A percentile compares a stretch with the other conserved stretches of the same genome.
Evolutionary conservation across 2,888 invertebrate genomes (phyloP).

Genomic region (Drepanosiphum platanoidis): DNA sequence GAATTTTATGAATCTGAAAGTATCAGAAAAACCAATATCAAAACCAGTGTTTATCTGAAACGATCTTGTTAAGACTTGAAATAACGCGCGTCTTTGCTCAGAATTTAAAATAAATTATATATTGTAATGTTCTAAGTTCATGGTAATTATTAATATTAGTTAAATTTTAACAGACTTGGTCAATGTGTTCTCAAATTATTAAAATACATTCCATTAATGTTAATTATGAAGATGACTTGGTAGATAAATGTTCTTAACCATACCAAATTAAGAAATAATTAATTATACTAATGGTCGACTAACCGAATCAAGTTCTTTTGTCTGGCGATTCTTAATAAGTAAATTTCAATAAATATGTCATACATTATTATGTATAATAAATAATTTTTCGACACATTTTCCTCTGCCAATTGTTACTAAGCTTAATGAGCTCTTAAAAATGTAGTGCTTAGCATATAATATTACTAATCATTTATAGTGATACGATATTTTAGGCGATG

Average conservation of each 20-base stretch:
- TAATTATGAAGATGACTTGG: not conserved
- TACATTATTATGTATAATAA: not conserved
- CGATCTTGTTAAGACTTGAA: not conserved
- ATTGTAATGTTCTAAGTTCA: not conserved
- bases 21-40: not conserved
- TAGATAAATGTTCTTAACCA: not conserved
- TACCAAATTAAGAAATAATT: no score
- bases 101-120: not conserved
- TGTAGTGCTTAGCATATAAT: not conserved
- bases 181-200: not conserved
- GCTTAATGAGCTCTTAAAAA: not conserved
- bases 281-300: not conserved
- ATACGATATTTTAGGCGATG: not conserved
- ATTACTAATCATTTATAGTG: not conserved
- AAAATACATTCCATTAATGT: slow-evolving; percentile 1
- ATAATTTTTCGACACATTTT: not conserved
- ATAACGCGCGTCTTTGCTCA: not conserved
- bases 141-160: not conserved
- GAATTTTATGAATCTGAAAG: no score
- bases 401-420: not conserved
- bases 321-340: not conserved
- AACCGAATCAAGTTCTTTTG: no score
- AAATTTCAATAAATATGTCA: not conserved
- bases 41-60: not conserved
- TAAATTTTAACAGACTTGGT: not conserved